Conservation (phyloP, 37 sponge, comb jelly and placozoan genomes). For the Chondrilla cf. caribensis region DNA sequence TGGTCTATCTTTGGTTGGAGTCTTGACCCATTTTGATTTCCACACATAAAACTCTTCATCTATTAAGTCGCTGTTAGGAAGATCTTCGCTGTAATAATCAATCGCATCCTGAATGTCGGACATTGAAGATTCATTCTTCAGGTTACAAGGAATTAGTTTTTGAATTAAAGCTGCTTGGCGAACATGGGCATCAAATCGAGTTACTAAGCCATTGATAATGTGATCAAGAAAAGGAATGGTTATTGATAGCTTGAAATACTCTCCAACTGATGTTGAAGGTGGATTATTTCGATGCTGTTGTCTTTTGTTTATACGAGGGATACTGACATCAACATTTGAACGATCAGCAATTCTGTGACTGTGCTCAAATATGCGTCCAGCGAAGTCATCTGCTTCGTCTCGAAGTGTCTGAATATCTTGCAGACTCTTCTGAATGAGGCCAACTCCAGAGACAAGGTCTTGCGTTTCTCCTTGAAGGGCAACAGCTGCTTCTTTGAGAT, state of each 20-base stretch:
- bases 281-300: conserved; percentile 53
- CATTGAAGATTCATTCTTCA: conserved; percentile 23
- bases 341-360: conserved; percentile 39
- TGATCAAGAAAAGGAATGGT: conserved; percentile 65
- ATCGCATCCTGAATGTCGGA: conserved; percentile 31
- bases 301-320: conserved; percentile 29
- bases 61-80: conserved; percentile 31
- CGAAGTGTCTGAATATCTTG: conserved; percentile 4
- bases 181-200: conserved; percentile 36
- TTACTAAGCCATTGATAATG: conserved; percentile 31
- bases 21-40: conserved; percentile 28
- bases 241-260: conserved; percentile 33
- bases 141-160: conserved; percentile 32
- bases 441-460: conserved; percentile 43
- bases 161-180: conserved; percentile 39
- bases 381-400: conserved; percentile 32
- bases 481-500: conserved; percentile 51
- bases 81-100: conserved; percentile 32
- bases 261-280: conserved; percentile 19
- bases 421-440: conserved; percentile 14
- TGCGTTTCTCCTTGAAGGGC: conserved; percentile 44
- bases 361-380: conserved; percentile 45
- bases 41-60: conserved; percentile 34
- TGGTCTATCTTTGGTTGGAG: conserved; percentile 26
- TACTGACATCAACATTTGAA: conserved; percentile 28